Base-by-base conservation (phyloP, 2,113 vertebrate genomes). In the Labeo rohita region DNA sequence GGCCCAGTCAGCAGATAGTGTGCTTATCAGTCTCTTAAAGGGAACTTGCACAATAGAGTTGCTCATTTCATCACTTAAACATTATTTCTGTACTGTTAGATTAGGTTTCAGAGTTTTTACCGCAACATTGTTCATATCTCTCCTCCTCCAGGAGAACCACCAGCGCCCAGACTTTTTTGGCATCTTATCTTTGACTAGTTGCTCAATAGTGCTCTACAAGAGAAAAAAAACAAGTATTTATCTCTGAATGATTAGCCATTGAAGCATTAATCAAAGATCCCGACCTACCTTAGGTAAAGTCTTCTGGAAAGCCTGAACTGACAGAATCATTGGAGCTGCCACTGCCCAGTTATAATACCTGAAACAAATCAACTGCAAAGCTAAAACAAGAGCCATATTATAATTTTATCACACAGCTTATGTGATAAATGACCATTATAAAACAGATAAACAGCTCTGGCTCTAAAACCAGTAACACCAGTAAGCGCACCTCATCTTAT, bases 261-360 rank as follows among this genome's bases (percentile, higher is more conserved):
- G 2, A 76, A 16, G 70, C 15, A 47, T 6, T 43, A 56, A 65
- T 56, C 50, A 23, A 66, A 15, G 54, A 77, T 11, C 63, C 39
- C 0, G 18, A n/a, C 4, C 8, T 94, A 99, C 98, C 97, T 97
- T 95, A 5, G 98, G 97, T 72, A 99, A 92, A 83, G 93, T 96
- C 90, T 94, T 98, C 91, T 99, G 97, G 92, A 98, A 99, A 52
- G 96, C 95, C 85, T 98, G 96, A 92, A 97, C 93, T 52, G 96
- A 98, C 84, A 99, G 93, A 68, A 99, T 89, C 94, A 99, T 97
- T 3, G 98, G 98, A 85, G 97, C 97, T 84, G 98, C 98, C 70
- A 97, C 97, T 68, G 96, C 96, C 98, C 98, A 99, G 93, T 95
- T 99, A 81, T 99, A 99, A 90, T 97, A 97, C 83, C 98, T 99